A percentile compares a stretch with the other conserved stretches of the same genome.
Conservation (phyloP, 2,888 invertebrate species). For the Anticlea derivata region DNA sequence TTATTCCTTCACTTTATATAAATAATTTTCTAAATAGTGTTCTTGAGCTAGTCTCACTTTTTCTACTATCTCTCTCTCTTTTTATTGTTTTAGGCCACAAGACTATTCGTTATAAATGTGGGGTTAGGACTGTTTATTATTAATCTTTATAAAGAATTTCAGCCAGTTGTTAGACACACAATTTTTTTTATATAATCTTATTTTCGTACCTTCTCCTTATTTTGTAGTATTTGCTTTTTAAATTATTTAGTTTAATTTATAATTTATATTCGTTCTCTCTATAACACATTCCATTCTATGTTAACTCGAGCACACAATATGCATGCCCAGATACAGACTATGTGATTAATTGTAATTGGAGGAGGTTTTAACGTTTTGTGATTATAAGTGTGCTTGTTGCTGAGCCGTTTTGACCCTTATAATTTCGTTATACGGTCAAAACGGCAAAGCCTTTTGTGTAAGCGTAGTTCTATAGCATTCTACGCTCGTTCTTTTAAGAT, state of each 20-base stretch:
- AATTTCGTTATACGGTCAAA: neutral
- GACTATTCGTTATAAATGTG: too few relatives aligned
- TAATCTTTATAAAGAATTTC: too few relatives aligned
- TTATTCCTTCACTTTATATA: too few relatives aligned
- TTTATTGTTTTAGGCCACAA: too few relatives aligned
- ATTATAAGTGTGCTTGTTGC: conserved; percentile 33
- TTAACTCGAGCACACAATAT: conserved; percentile 47
- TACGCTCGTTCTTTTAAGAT: conserved; percentile 50
- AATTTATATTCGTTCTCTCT: conserved; percentile 21
- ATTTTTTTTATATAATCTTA: neutral
- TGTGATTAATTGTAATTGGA: conserved; percentile 44
- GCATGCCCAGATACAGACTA: conserved; percentile 60
- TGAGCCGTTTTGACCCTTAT: conserved; percentile 15
- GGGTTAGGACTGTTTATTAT: too few relatives aligned
- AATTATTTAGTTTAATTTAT: neutral
- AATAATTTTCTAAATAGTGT: too few relatives aligned
- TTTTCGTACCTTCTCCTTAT: neutral
- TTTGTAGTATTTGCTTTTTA: neutral
- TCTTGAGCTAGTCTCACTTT: too few relatives aligned
- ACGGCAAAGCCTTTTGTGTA: conserved; percentile 23
- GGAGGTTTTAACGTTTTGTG: conserved; percentile 36
- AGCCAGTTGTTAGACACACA: too few relatives aligned
- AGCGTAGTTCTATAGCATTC: conserved; percentile 43
- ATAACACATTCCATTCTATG: conserved; percentile 25
- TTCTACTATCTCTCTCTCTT: too few relatives aligned